phyloP scores from a whole-genome alignment of 2,888 invertebrate species.

The Lasioglossum malachurum region DNA sequence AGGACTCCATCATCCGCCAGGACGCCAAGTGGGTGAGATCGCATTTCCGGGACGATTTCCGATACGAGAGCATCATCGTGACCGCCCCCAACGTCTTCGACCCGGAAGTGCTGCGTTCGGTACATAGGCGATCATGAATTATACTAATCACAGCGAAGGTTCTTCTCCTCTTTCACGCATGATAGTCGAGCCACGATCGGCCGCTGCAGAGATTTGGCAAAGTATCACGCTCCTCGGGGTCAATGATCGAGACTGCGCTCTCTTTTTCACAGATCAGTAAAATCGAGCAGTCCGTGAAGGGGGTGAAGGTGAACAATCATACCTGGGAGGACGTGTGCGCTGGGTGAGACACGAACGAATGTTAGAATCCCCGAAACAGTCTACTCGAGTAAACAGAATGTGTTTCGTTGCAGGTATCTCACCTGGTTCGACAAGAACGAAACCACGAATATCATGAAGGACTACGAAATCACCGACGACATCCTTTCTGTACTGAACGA shows the following conservation, averaged over 20 bases:
- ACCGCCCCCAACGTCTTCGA: slow-evolving; percentile 83
- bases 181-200: slow-evolving; percentile 30
- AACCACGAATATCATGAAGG: slow-evolving; percentile 53
- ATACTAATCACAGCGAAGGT: slow-evolving; percentile 63
- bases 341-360: slow-evolving; percentile 74
- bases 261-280: slow-evolving; percentile 76
- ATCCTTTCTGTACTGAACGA: slow-evolving; percentile 71
- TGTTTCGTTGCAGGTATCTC: slow-evolving; percentile 73
- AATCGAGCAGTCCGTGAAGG: slow-evolving; percentile 76
- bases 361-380: not conserved
- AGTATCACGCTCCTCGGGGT: not conserved
- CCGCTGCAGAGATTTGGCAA: slow-evolving; percentile 27
- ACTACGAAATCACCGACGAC: slow-evolving; percentile 62
- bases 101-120: slow-evolving; percentile 80
- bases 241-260: slow-evolving; percentile 3
- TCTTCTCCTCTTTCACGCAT: slow-evolving; percentile 61
- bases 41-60: slow-evolving; percentile 82
- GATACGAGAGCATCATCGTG: slow-evolving; percentile 83
- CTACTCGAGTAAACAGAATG: no score
- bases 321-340: slow-evolving; percentile 83
- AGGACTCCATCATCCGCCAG: slow-evolving; percentile 77
- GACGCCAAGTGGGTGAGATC: slow-evolving; percentile 81
- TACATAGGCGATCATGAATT: slow-evolving; percentile 73
- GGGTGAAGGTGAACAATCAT: slow-evolving; percentile 75
- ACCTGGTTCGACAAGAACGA: slow-evolving; percentile 79